A percentile compares a stretch with the other conserved stretches of the same genome.
These are phyloP conservation scores for Rugalucina vietnamica DNA, from an alignment of 2,888 invertebrate genomes.

Conservation along the genomic window DNA sequence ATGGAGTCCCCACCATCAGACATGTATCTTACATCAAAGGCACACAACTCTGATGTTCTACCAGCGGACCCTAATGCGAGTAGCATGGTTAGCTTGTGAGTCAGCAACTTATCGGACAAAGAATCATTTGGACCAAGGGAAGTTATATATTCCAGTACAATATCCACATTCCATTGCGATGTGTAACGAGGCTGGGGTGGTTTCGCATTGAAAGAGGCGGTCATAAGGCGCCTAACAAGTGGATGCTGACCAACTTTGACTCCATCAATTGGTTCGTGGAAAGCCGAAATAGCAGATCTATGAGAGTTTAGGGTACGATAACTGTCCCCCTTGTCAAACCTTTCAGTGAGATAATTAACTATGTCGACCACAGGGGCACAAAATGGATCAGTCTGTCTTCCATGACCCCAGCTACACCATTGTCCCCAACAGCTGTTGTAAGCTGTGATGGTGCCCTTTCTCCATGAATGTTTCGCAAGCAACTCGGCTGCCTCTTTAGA, in stretches of 20 bases:
- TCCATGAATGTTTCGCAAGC: constrained; percentile 12
- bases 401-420: constrained; percentile 26
- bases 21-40: constrained; percentile 4
- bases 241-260: constrained; percentile 12
- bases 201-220: not conserved
- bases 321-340: not conserved
- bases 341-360: not conserved
- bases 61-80: not conserved
- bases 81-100: not conserved
- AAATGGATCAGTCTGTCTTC: constrained; percentile 5
- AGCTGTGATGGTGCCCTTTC: not conserved
- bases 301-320: constrained; percentile 5
- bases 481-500: constrained; percentile 12
- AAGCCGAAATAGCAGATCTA: constrained; percentile 3
- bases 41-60: not conserved
- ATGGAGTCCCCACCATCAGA: not conserved
- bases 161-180: not conserved
- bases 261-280: not conserved
- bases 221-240: not conserved
- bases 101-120: not conserved
- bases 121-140: not conserved
- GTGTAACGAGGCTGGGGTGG: not conserved
- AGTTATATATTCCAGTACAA: not conserved
- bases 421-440: not conserved
- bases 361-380: not conserved